A percentile compares a stretch with the other conserved stretches of the same genome.
These are phyloP conservation scores for Eurois occulta DNA, from an alignment of 2,888 invertebrate genomes.

Conservation along the genomic window DNA sequence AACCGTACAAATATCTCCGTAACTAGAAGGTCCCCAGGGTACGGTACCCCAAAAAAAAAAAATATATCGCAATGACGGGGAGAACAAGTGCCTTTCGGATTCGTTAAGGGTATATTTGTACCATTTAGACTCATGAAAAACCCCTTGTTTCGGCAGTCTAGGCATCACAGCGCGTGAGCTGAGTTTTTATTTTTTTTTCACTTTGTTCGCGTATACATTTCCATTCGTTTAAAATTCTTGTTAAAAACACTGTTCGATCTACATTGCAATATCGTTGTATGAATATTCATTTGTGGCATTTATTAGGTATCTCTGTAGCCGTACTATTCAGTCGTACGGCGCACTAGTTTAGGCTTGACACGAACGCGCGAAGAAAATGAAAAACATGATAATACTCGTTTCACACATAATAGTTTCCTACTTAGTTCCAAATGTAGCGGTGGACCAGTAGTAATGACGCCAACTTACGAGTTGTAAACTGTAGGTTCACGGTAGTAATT, in stretches of 20 bases:
- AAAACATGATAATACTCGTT: background rate
- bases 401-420: background rate
- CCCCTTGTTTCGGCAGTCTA: background rate
- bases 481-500: no score
- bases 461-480: background rate
- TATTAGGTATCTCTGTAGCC: conserved; percentile 38
- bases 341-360: background rate
- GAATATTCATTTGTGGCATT: conserved; percentile 56
- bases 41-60: no score
- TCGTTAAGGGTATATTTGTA: no score
- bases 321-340: conserved; percentile 21
- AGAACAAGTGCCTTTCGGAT: no score
- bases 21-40: no score
- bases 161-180: no score
- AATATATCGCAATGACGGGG: no score
- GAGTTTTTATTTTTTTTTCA: no score
- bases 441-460: background rate
- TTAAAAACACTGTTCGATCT: conserved; percentile 37
- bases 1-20: no score
- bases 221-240: conserved; percentile 36
- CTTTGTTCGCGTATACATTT: conserved; percentile 27
- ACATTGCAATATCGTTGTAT: conserved; percentile 36
- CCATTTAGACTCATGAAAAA: background rate
- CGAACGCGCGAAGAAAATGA: background rate
- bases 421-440: background rate